Evolutionary conservation across 2,113 vertebrate genomes (phyloP), one percentile per base, ranked within the genome.

Genomic region (Sigmodon hispidus): DNA sequence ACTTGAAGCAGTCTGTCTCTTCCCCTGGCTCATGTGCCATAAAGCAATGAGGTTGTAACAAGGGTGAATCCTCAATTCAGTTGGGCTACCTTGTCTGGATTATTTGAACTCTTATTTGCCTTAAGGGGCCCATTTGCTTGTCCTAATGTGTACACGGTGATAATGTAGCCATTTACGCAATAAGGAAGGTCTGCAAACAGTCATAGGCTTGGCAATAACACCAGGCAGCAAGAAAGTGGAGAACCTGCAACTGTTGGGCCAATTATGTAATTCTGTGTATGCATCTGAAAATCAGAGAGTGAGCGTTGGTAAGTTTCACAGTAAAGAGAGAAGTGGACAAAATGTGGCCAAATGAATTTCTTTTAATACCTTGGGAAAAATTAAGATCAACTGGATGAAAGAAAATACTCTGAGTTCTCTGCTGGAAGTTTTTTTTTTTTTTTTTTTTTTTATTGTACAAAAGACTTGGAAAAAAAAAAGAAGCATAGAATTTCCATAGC

Each of bases 91-190:
- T 94, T 95, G 96, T 94, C 98, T 95, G 87, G 95, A 95, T 96
- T 98, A 98, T 98, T 96, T 97, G 97, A 98, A 97, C 98, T 93
- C 97, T 98, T 98, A 98, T 98, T 98, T 98, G 98, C 97, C 98
- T 98, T 98, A 91, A 98, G 98, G 98, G 98, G 98, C 96, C 96
- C 97, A 98, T 98, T 98, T 98, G 94, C 97, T 97, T 97, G 76
- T 97, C 97, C 97, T 98, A 98, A 98, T 98, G 97, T 94, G 97
- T 98, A 98, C 96, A 98, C 97, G 97, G 96, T 94, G 97, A 98
- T 98, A 98, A 98, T 98, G 97, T 52, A 98, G 97, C 98, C 98
- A 97, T 96, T 98, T 52, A 57, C 72, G 34, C 97, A 98, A 98
- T 98, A 98, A 98, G 97, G 95, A 97, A 97, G 95, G 96, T 96